These are phyloP conservation scores for Pygmarrhopalites habei DNA, from an alignment of 1,140 invertebrate species.

Conservation along the genomic window DNA sequence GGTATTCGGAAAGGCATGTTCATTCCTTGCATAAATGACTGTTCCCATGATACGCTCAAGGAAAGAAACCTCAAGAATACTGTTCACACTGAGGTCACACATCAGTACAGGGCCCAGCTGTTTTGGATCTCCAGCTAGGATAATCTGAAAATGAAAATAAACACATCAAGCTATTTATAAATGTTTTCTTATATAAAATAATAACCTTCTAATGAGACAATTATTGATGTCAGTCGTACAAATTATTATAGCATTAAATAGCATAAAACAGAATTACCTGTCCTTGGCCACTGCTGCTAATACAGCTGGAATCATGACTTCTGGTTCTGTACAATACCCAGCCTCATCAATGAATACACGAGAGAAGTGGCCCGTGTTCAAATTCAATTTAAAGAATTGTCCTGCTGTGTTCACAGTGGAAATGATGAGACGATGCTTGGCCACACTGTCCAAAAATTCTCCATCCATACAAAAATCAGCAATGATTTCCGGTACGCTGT, in stretches of 20 bases:
- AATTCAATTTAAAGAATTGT: constrained; percentile 57
- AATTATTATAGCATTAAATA: too few species aligned
- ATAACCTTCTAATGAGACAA: too few species aligned
- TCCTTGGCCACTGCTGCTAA: constrained; percentile 40
- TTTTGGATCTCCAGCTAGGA: constrained; percentile 83
- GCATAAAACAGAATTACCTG: constrained; percentile 36
- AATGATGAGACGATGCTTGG: constrained; percentile 67
- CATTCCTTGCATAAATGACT: constrained; percentile 59
- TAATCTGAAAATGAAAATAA: constrained; percentile 44
- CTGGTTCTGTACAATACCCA: constrained; percentile 82
- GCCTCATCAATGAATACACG: constrained; percentile 86
- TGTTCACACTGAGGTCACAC: constrained; percentile 55
- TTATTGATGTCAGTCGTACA: too few species aligned
- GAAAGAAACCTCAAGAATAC: constrained; percentile 62
- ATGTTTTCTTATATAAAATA: too few species aligned
- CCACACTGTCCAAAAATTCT: constrained; percentile 48
- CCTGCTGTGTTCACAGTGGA: constrained; percentile 72
- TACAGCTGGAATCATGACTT: constrained; percentile 62
- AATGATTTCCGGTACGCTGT: constrained; percentile 47
- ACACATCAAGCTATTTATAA: too few species aligned
- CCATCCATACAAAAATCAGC: constrained; percentile 58
- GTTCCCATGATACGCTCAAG: constrained; percentile 59
- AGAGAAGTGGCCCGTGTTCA: constrained; percentile 69
- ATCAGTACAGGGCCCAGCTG: constrained; percentile 79
- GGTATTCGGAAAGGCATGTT: constrained; percentile 46